Base-by-base conservation (phyloP, 2,888 invertebrate genomes). In the Eilema sororculum region DNA sequence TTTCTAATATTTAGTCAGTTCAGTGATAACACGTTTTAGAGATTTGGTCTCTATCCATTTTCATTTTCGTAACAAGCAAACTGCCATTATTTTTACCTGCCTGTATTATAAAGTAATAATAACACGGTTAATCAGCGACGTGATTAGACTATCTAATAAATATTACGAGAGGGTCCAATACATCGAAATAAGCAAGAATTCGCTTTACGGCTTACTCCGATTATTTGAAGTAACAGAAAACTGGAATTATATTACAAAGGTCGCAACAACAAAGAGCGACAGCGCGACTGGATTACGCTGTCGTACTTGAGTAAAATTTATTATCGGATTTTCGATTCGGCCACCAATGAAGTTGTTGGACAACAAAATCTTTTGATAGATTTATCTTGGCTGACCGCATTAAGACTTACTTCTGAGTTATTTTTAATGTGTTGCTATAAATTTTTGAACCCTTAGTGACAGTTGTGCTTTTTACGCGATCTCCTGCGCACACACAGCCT, bases 321-420 rank as follows among this genome's bases (percentile, higher is more conserved):
- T 95, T 94, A 93, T 95, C 92, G 94, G 95, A 95, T 95, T 95
- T 94, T 94, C 94, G 94, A 93, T 94, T 94, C 93, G 95, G 94
- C 95, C 95, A 95, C 95, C 95, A 94, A 95, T 95, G 95, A 95
- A 94, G 95, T 94, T 95, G 95, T 95, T 93, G 93, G 94, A 94
- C 94, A 93, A 94, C 94, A 94, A 94, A 95, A 94, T 95, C 95
- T 95, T 94, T 93, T 95, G 95, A 95, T 95, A 95, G 94, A 95
- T 95, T 94, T 94, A 95, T 95, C 94, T 94, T 91, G 91, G 92
- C 88, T 93, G 93, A 93, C 94, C 94, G 93, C 92, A 93, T 94
- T 93, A 93, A 93, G 91, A 91, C 87, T 89, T 87, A 90, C 89
- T 91, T 88, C 90, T 87, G 91, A 91, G 88, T 93, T 91, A 94